Evolutionary conservation across 2,888 invertebrate genomes (phyloP).

Genomic region (Acholoe squamosa): DNA sequence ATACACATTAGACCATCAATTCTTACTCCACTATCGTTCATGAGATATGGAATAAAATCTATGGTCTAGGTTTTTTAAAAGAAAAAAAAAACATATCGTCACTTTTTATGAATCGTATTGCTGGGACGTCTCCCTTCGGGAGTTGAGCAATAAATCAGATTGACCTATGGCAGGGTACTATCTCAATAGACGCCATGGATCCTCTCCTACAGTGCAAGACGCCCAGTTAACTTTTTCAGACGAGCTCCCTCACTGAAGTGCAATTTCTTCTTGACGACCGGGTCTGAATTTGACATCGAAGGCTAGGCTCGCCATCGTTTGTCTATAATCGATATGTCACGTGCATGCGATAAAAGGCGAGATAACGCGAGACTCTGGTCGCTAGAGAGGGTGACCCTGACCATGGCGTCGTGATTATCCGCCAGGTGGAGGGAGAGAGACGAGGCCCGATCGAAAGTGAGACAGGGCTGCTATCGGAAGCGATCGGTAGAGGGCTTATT

Average conservation of each 20-base stretch:
- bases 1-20: too few species aligned
- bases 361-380: constrained; percentile 20
- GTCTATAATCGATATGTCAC: constrained; percentile 53
- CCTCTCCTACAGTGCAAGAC: too few species aligned
- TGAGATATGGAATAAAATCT: too few species aligned
- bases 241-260: not conserved
- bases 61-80: too few species aligned
- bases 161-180: too few species aligned
- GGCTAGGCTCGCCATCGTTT: not conserved
- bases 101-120: too few species aligned
- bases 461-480: not conserved
- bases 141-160: too few species aligned
- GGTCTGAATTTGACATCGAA: not conserved
- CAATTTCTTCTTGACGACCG: not conserved
- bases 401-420: constrained; percentile 37
- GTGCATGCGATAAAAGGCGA: constrained; percentile 43
- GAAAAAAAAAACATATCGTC: too few species aligned
- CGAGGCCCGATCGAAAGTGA: not conserved
- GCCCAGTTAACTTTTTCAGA: constrained; percentile 25
- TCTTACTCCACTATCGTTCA: too few species aligned
- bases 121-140: too few species aligned
- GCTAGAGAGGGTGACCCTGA: not conserved
- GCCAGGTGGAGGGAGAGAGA: constrained; percentile 31
- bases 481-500: constrained; percentile 10
- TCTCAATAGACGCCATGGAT: too few species aligned